These are phyloP conservation scores for Cranoglanis bouderius DNA, from an alignment of 2,113 vertebrate genomes.

Conservation along the genomic window DNA sequence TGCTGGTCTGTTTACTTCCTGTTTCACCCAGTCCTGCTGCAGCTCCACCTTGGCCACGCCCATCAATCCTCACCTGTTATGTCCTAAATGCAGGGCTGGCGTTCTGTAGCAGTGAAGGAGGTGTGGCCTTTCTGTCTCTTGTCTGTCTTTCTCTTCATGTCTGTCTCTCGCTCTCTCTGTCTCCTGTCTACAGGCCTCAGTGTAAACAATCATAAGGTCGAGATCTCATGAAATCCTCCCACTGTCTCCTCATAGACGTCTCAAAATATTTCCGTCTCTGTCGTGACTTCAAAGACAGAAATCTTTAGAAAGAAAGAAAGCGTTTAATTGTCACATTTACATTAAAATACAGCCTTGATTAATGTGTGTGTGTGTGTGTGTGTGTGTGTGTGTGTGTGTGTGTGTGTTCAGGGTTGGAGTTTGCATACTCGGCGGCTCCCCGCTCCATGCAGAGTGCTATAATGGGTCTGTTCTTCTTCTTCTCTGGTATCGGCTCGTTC, in stretches of 20 bases:
- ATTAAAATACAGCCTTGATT: not conserved
- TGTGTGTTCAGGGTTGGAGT: conserved; percentile 85
- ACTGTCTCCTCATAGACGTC: not conserved
- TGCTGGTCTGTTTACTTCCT: not conserved
- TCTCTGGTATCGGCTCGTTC: conserved; percentile 94
- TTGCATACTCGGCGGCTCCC: conserved; percentile 94
- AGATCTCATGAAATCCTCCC: conserved; percentile 79
- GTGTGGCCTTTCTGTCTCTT: not conserved
- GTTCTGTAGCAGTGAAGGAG: not conserved
- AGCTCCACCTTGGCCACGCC: not conserved
- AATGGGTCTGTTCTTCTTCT: conserved; percentile 99
- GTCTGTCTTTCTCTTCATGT: not conserved
- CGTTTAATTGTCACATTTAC: not conserved
- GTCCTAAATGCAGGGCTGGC: not conserved
- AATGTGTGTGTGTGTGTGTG: conserved; percentile 34
- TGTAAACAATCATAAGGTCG: conserved; percentile 73
- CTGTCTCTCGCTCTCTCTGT: not conserved
- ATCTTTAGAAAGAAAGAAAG: not conserved
- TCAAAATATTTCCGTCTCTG: not conserved
- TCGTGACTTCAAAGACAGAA: not conserved
- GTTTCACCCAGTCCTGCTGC: not conserved
- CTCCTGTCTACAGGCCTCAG: conserved; percentile 59
- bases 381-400: conserved; percentile 14
- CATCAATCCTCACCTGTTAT: not conserved
- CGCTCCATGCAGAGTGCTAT: conserved; percentile 97